Evolutionary conservation across 2,888 invertebrate genomes (phyloP), one percentile per base, ranked within the genome.

Genomic region (Hydrotaea cyrtoneurina): DNA sequence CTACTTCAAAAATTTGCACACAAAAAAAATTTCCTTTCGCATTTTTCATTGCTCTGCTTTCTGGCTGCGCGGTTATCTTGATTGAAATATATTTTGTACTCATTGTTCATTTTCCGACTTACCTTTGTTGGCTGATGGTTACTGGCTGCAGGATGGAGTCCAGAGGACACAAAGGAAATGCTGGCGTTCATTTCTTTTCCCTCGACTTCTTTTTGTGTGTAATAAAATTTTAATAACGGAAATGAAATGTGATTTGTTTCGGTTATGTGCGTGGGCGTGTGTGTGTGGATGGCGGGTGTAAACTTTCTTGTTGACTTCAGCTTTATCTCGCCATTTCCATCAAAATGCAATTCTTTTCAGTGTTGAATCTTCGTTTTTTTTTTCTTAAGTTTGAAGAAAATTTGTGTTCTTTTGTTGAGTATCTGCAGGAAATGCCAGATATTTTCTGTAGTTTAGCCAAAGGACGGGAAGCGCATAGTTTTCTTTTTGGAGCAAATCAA

Each of bases 81-180:
- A 82, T 78, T 82, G 66, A 82, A 78, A 82, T 74, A 59, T 23
- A 26, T 78, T 74, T 43, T 66, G 23, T 57, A 17, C 23, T 53
- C 62, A 59, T 74, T 74, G 71, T 31, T 62, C 50, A 19, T 66
- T 66, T 17, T 43, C 39, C 39, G 71, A 53, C 26, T 79, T 43
- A 43, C 23, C 50, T 53, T 50, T 78, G 11, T 46, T n/a, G 64
- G 57, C 5, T 15, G 17, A n/a, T 10, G 13, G 15, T 46, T 66
- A 10, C 11, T 46, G 46, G 15, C 17, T 43, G 19, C 43, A 2
- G 17, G 8, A 39, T 66, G 13, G 21, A 21, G 59, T 15, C 59
- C 59, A 59, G 15, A 69, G 23, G 21, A 43, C 43, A 69, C 13
- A 43, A 69, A 43, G 46, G 23, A 69, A 69, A 13, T 15, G 21